Percentiles rank a stretch among this genome's conserved stretches.
Evolutionary conservation across 2,888 invertebrate species (phyloP).

Genomic region (Zelleria hepariella): DNA sequence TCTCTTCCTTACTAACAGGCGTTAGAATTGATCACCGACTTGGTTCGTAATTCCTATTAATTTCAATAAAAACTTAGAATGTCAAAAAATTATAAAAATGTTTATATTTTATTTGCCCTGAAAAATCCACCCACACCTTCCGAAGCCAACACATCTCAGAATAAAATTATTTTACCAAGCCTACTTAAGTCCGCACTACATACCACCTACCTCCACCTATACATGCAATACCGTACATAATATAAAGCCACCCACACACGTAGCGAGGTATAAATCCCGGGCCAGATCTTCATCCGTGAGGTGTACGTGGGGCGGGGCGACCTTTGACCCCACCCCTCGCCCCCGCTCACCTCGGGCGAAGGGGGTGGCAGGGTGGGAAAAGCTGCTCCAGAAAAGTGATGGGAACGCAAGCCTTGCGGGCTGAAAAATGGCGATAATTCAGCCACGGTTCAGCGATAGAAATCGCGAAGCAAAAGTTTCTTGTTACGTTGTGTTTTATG

Average conservation of each 20-base stretch:
- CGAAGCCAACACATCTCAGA: too few relatives aligned
- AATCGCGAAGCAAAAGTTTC: too few relatives aligned
- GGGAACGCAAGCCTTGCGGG: not conserved
- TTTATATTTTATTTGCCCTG: too few relatives aligned
- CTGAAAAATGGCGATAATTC: too few relatives aligned
- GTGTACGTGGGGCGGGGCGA: slow-evolving; percentile 43
- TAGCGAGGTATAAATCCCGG: not conserved
- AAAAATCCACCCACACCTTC: too few relatives aligned
- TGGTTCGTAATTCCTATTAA: too few relatives aligned
- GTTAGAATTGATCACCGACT: too few relatives aligned
- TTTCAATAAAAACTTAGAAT: too few relatives aligned
- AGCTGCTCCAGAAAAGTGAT: not conserved
- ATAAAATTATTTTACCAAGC: not conserved
- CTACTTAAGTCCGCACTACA: not conserved
- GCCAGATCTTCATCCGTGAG: slow-evolving; percentile 15
- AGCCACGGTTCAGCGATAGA: too few relatives aligned
- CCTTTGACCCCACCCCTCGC: slow-evolving; percentile 52
- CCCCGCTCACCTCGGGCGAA: slow-evolving; percentile 27
- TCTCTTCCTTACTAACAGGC: too few relatives aligned
- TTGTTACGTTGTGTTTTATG: too few relatives aligned
- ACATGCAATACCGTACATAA: not conserved
- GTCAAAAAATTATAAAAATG: too few relatives aligned
- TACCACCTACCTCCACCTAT: not conserved
- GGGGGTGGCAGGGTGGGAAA: not conserved
- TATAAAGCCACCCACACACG: not conserved